These are phyloP conservation scores for Andrena praecox DNA, from an alignment of 2,888 invertebrate genomes.

Conservation along the genomic window DNA sequence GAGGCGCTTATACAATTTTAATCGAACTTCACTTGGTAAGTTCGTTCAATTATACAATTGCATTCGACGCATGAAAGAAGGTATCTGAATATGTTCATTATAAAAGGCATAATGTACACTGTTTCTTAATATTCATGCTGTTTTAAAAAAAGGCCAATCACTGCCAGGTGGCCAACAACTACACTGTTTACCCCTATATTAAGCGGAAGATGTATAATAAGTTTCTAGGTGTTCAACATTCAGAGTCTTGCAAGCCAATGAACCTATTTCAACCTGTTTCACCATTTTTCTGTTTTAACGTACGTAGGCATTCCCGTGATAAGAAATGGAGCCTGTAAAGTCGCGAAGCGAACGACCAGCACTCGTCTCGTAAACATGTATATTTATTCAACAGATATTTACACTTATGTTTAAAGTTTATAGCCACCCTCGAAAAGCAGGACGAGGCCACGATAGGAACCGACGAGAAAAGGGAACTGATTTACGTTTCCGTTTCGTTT, in stretches of 20 bases:
- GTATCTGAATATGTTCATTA: too few species aligned
- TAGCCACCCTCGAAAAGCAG: conserved; percentile 11
- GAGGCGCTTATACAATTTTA: too few species aligned
- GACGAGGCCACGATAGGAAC: conserved; percentile 21
- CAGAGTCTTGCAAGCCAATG: too few species aligned
- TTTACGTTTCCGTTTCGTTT: conserved; percentile 58
- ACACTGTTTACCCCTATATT: too few species aligned
- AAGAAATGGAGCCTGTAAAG: conserved; percentile 9
- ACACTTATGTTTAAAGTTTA: conserved; percentile 32
- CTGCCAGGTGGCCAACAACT: too few species aligned
- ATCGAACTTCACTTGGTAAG: too few species aligned
- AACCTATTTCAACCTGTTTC: not conserved
- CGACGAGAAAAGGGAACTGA: conserved; percentile 30
- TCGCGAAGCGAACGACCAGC: not conserved
- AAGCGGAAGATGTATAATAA: not conserved
- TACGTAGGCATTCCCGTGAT: not conserved
- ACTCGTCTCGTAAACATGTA: conserved; percentile 11
- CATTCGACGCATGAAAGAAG: too few species aligned
- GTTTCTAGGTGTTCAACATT: too few species aligned
- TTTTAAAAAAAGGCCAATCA: too few species aligned
- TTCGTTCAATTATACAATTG: too few species aligned
- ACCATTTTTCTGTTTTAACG: not conserved
- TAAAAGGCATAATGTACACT: too few species aligned
- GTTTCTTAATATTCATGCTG: too few species aligned
- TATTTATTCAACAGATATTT: conserved; percentile 55